Conservation (phyloP, 1,140 invertebrate genomes). For the Bombus fervidus region DNA sequence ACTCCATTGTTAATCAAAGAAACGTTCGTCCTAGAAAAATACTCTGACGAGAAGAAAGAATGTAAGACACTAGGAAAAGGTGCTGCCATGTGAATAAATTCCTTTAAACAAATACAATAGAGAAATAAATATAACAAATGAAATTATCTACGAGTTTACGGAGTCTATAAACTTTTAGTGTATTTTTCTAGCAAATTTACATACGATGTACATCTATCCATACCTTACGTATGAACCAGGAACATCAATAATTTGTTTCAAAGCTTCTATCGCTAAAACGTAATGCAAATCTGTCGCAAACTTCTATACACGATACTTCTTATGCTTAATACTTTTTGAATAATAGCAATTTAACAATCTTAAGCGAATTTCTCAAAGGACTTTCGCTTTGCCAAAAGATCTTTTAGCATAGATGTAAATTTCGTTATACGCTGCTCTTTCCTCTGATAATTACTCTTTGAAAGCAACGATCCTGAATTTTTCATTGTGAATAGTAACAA, state of each 20-base stretch:
- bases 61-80: background rate
- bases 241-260: background rate
- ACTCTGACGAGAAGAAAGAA: background rate
- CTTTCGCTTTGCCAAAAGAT: background rate
- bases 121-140: background rate
- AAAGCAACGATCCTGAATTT: conserved; percentile 2
- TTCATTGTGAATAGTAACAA: background rate
- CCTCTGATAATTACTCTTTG: conserved; percentile 13
- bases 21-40: background rate
- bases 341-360: conserved; percentile 7
- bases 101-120: background rate
- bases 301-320: background rate
- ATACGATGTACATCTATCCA: background rate
- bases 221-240: background rate
- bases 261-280: background rate
- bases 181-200: background rate
- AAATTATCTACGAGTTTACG: background rate
- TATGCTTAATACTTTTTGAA: background rate
- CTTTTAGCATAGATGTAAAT: background rate
- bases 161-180: background rate
- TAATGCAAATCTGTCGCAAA: background rate
- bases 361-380: conserved; percentile 4
- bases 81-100: background rate
- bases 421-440: background rate
- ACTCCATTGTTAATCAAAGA: background rate